Evolutionary conservation across 2,797 vertebrate species (phyloP).

Genomic region (Malurus splendens): DNA sequence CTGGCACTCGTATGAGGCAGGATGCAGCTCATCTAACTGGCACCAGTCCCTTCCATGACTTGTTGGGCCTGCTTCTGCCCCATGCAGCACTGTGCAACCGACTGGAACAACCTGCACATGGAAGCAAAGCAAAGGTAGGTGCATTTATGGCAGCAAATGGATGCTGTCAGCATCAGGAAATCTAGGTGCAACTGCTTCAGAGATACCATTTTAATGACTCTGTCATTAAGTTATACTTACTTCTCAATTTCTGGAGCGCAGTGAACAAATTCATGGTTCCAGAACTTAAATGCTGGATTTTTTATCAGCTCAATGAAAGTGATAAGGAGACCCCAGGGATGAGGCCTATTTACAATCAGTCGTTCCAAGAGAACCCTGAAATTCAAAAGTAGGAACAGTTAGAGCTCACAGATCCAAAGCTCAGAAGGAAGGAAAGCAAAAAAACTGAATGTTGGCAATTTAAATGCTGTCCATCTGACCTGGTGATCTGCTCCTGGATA

Average conservation of each 20-base stretch:
- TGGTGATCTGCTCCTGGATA: constrained; percentile 98
- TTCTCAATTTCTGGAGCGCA: constrained; percentile 99
- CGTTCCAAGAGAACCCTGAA: constrained; percentile 93
- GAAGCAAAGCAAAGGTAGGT: neutral
- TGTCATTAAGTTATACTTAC: constrained; percentile 69
- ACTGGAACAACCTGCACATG: constrained; percentile 90
- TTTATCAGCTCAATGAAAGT: constrained; percentile 99
- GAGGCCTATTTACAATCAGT: constrained; percentile 97
- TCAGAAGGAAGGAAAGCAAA: neutral
- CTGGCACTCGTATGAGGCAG: neutral
- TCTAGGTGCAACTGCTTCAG: neutral
- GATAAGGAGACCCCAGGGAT: constrained; percentile 98
- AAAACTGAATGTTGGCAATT: neutral
- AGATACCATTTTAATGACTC: accelerated
- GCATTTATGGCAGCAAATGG: accelerated
- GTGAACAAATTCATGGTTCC: constrained; percentile 99
- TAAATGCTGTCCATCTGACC: constrained; percentile 66
- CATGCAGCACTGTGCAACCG: constrained; percentile 98
- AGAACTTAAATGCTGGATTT: constrained; percentile 98
- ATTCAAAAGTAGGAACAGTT: neutral
- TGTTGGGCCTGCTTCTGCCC: constrained; percentile 99
- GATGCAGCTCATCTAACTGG: constrained; percentile 79
- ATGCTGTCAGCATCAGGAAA: neutral
- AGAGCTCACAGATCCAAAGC: neutral
- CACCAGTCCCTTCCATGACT: constrained; percentile 98